Conservation (phyloP, 2,797 vertebrate species). For the Coccyzus lansbergi region DNA sequence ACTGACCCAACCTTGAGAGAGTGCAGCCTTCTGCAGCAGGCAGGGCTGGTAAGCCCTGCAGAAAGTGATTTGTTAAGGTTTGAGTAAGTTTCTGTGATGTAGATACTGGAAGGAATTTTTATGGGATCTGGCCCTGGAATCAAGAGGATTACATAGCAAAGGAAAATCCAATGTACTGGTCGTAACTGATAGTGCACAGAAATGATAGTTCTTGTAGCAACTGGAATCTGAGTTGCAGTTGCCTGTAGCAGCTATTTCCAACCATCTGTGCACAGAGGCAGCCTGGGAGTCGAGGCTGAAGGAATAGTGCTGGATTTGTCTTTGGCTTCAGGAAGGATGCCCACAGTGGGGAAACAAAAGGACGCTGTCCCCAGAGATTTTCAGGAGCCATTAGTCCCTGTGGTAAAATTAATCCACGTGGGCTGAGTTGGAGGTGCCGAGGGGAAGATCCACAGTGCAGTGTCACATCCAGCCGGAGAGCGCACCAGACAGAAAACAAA, state of each 20-base stretch:
- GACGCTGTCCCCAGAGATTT: not conserved
- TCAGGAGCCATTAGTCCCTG: not conserved
- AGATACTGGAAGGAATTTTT: constrained; percentile 74
- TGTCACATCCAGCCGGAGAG: not conserved
- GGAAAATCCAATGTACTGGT: constrained; percentile 37
- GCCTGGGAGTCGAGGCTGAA: not conserved
- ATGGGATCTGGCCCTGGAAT: constrained; percentile 63
- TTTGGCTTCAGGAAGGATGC: not conserved
- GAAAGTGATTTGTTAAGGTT: constrained; percentile 64
- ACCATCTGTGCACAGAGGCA: not conserved
- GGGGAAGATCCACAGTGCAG: not conserved
- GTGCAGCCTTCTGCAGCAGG: not conserved
- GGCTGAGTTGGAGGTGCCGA: not conserved
- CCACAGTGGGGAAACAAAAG: not conserved
- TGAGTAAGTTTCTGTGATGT: constrained; percentile 64
- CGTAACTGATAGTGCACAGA: constrained; percentile 40
- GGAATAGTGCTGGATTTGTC: not conserved
- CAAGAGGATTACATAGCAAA: constrained; percentile 54
- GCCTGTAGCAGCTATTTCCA: constrained; percentile 3
- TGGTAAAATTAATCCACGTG: not conserved
- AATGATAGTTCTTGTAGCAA: constrained; percentile 45
- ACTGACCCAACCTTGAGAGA: not conserved
- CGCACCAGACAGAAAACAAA: not conserved
- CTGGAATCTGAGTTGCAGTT: constrained; percentile 31
- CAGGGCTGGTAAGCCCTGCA: constrained; percentile 53